Percentiles rank a stretch among this genome's conserved stretches.
Conservation (phyloP, 2,797 vertebrate genomes). For the Aplochiton taeniatus region DNA sequence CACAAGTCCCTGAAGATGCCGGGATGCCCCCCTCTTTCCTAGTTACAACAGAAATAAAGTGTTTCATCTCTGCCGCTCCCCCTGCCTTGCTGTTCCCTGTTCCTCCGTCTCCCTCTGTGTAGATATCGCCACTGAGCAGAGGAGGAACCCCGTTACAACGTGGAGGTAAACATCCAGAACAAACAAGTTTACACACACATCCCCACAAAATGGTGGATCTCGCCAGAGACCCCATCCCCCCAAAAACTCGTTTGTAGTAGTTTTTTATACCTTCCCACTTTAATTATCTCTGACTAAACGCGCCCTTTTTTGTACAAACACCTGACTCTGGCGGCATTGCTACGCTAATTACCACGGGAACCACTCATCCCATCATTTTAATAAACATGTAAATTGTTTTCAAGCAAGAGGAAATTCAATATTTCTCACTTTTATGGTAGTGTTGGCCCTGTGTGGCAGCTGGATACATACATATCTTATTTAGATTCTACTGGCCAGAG, state of each 20-base stretch:
- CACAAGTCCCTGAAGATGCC: conserved; percentile 64
- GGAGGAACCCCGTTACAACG: conserved; percentile 34
- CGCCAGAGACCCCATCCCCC: conserved; percentile 40
- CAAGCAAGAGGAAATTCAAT: conserved; percentile 26
- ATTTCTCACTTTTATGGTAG: conserved; percentile 16
- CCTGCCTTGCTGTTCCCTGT: conserved; percentile 60
- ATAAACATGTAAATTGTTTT: conserved; percentile 22
- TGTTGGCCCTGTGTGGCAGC: not conserved
- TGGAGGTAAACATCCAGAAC: conserved; percentile 49
- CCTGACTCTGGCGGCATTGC: conserved; percentile 19
- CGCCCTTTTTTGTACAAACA: not conserved
- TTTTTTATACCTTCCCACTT: conserved; percentile 67
- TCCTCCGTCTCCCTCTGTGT: conserved; percentile 35
- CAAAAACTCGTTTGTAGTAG: conserved; percentile 57
- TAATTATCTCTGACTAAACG: conserved; percentile 48
- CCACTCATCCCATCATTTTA: conserved; percentile 15
- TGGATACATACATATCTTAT: not conserved
- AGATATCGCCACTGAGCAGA: conserved; percentile 27
- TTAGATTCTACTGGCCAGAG: conserved; percentile 1
- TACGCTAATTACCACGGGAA: conserved; percentile 20
- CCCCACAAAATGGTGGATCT: conserved; percentile 60
- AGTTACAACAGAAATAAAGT: conserved; percentile 69
- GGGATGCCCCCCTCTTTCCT: conserved; percentile 59
- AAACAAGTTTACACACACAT: conserved; percentile 58
- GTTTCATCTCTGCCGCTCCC: conserved; percentile 69